These are phyloP conservation scores for Brassicogethes aeneus DNA, from an alignment of 2,888 invertebrate genomes.

Conservation along the genomic window DNA sequence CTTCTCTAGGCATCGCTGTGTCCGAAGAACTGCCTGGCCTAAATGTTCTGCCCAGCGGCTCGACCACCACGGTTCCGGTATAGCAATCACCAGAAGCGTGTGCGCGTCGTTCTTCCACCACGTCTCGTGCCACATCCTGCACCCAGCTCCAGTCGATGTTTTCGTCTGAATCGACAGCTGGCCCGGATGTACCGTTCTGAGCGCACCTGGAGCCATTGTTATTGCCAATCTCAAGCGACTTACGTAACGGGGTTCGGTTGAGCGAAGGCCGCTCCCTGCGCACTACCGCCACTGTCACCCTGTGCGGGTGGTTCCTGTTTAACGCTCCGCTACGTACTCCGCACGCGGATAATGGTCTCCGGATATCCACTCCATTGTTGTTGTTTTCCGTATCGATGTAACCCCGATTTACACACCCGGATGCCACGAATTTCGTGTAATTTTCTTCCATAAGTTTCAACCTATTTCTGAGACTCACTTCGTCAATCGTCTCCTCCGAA, in stretches of 20 bases:
- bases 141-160: constrained; percentile 36
- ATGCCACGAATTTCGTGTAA: constrained; percentile 26
- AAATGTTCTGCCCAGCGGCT: constrained; percentile 17
- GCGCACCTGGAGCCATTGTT: constrained; percentile 20
- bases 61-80: constrained; percentile 33
- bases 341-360: constrained; percentile 19
- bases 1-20: constrained; percentile 12
- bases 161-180: constrained; percentile 27
- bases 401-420: constrained; percentile 25
- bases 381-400: constrained; percentile 22
- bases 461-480: constrained; percentile 20
- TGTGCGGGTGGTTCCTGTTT: constrained; percentile 15
- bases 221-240: constrained; percentile 2
- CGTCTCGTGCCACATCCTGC: constrained; percentile 27
- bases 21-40: constrained; percentile 20
- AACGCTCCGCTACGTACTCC: constrained; percentile 18
- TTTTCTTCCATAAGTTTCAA: constrained; percentile 29
- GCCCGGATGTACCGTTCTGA: constrained; percentile 25
- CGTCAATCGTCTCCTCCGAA: constrained; percentile 9
- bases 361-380: constrained; percentile 4
- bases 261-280: constrained; percentile 17
- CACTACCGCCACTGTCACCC: constrained; percentile 22
- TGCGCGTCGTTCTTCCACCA: constrained; percentile 25
- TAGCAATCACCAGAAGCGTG: constrained; percentile 30
- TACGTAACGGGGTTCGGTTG: constrained; percentile 5